These are phyloP conservation scores for Bilobella aurantiaca DNA, from an alignment of 1,140 invertebrate species.

Conservation along the genomic window DNA sequence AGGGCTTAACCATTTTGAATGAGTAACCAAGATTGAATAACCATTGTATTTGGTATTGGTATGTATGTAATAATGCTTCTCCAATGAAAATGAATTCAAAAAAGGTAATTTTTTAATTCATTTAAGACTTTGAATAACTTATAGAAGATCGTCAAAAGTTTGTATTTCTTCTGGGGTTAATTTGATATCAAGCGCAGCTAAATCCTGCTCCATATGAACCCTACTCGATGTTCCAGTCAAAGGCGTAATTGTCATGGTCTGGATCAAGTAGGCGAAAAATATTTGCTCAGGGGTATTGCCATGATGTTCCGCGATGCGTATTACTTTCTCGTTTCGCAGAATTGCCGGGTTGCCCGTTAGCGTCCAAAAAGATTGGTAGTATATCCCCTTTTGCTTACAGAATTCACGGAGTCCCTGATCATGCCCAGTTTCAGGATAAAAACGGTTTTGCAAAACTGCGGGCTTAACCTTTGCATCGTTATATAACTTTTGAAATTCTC, in stretches of 20 bases:
- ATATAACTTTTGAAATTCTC: conserved; percentile 16
- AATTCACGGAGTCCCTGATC: conserved; percentile 25
- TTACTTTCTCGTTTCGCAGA: conserved; percentile 8
- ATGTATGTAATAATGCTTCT: no score
- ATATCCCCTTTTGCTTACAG: conserved; percentile 27
- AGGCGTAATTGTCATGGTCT: conserved; percentile 14
- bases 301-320: conserved; percentile 14
- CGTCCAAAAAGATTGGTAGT: conserved; percentile 34
- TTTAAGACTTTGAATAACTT: no score
- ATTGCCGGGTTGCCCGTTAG: conserved; percentile 31
- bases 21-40: no score
- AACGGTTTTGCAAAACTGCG: conserved; percentile 31
- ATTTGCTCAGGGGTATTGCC: conserved; percentile 24
- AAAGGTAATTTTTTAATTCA: conserved; percentile 7
- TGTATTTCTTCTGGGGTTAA: conserved; percentile 13
- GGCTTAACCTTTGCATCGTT: conserved; percentile 27
- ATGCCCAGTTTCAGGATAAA: conserved; percentile 21
- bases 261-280: conserved; percentile 30
- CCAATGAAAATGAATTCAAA: no score
- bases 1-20: no score
- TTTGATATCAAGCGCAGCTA: conserved; percentile 21
- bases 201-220: conserved; percentile 28
- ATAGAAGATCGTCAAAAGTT: conserved; percentile 17
- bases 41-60: no score
- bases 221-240: conserved; percentile 26